Base-by-base conservation (phyloP, 1,140 invertebrate species). In the Zeugodacus cucurbitae region DNA sequence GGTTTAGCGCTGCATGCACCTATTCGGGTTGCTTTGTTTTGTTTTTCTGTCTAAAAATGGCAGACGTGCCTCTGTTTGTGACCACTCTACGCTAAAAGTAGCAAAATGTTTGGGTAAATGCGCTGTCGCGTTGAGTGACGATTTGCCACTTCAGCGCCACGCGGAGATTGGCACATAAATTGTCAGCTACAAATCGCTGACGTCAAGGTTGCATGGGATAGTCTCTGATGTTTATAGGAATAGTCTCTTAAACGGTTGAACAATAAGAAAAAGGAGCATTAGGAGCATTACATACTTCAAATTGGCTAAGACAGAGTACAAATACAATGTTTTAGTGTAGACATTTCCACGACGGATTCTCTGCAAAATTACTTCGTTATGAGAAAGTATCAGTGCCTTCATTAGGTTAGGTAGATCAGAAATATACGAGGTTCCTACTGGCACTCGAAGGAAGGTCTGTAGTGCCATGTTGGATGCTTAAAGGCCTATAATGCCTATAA, bases 71-170 rank as follows among this genome's bases (percentile, higher is more conserved):
- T 29, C 41, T 48, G 41, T 48, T 22, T 48, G 74, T 82, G 41
- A 8, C 37, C 5, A 22, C 22, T 41, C 70, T 0, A 37, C 8
- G 58, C 58, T 54, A 14, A 54, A 26, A 48, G 41, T 82, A 14
- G 41, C 74, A 82, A 82, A 82, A 17, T 54, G 74, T 17, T 82
- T 82, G n/a, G 1, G 74, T 48, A 22, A 48, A 44, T 48, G 37
- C 34, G 3, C 41, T 41, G 22, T 14, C 22, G 7, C 74, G 41
- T 82, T 48, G 74, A 26, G 74, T 48, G 74, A 82, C 74, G 74
- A 82, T 82, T 82, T 54, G 74, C 74, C 41, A 82, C 74, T 82
- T 82, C 10, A 48, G 6, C 10, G 41, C 74, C 44, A 82, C 74
- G 29, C n/a, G 26, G 48, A 29, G n/a, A 41, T 26, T 29, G 10